phyloP scores from a whole-genome alignment of 1,140 invertebrate species.

The Drosophila guanche region DNA sequence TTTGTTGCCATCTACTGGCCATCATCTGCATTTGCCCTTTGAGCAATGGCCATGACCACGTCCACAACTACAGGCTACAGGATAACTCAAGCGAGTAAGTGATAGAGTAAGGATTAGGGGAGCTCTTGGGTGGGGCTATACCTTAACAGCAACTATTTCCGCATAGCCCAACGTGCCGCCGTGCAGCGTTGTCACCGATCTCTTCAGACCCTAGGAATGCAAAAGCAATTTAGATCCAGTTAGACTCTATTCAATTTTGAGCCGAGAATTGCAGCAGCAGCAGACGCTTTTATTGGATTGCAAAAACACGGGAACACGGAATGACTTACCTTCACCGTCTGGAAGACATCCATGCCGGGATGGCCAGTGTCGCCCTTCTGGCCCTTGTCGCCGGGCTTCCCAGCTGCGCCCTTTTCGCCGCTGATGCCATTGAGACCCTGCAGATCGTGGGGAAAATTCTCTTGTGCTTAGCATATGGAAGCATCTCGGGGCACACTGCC shows the following conservation, averaged over 20 bases:
- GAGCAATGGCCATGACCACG: slow-evolving; percentile 58
- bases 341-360: slow-evolving; percentile 95
- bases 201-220: slow-evolving; percentile 90
- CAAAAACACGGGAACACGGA: slow-evolving; percentile 10
- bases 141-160: slow-evolving; percentile 98
- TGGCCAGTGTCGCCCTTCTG: slow-evolving; percentile 93
- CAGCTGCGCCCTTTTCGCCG: slow-evolving; percentile 97
- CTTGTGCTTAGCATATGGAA: neutral
- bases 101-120: neutral
- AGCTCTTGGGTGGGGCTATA: slow-evolving; percentile 83
- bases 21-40: slow-evolving; percentile 64
- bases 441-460: slow-evolving; percentile 32
- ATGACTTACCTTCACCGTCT: slow-evolving; percentile 94
- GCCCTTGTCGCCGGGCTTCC: slow-evolving; percentile 93
- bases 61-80: slow-evolving; percentile 20
- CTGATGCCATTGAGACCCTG: slow-evolving; percentile 96
- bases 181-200: slow-evolving; percentile 94
- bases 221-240: slow-evolving; percentile 51
- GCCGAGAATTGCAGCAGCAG: slow-evolving; percentile 49
- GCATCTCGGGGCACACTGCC: neutral
- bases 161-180: slow-evolving; percentile 94
- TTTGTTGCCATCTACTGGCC: slow-evolving; percentile 59
- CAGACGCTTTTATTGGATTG: slow-evolving; percentile 28
- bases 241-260: slow-evolving; percentile 49
- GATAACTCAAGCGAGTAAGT: too few species aligned